A percentile compares a stretch with the other conserved stretches of the same genome.
phyloP scores from a whole-genome alignment of 2,113 vertebrate species.

The Brachirus orientalis region DNA sequence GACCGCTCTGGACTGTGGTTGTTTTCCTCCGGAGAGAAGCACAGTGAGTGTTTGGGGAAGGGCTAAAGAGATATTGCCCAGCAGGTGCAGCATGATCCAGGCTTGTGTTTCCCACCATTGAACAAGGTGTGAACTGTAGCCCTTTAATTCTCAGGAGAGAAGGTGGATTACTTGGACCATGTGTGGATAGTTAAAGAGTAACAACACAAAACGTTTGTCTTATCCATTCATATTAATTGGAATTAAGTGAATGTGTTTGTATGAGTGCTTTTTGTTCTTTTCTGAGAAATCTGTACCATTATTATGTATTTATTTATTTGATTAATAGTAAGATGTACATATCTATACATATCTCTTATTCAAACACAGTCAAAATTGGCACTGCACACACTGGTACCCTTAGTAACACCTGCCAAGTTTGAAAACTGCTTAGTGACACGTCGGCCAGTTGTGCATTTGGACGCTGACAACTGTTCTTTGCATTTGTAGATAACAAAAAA shows the following conservation, averaged over 20 bases:
- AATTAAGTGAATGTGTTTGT: slow-evolving; percentile 7
- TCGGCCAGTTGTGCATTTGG: no score
- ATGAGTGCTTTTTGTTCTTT: background rate
- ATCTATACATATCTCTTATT: no score
- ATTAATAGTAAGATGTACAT: no score
- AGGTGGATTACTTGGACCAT: slow-evolving; percentile 13
- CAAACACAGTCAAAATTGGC: no score
- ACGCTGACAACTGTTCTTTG: no score
- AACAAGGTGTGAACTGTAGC: slow-evolving; percentile 39
- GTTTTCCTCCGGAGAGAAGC: slow-evolving; percentile 60
- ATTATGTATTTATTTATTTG: no score
- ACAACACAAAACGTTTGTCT: background rate
- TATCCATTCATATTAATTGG: slow-evolving; percentile 16
- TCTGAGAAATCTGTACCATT: background rate
- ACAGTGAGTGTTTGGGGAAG: slow-evolving; percentile 55
- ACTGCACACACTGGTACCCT: no score
- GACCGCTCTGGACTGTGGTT: slow-evolving; percentile 30
- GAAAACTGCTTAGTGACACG: no score
- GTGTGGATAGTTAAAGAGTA: slow-evolving; percentile 3
- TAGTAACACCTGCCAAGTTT: no score
- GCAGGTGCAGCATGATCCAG: slow-evolving; percentile 61
- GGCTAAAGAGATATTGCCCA: slow-evolving; percentile 31
- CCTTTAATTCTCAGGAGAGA: slow-evolving; percentile 31
- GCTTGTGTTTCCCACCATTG: slow-evolving; percentile 45
- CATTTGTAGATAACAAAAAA: no score